A percentile compares a stretch with the other conserved stretches of the same genome.
phyloP scores from a whole-genome alignment of 2,888 invertebrate species.

The Xanthia togata region DNA sequence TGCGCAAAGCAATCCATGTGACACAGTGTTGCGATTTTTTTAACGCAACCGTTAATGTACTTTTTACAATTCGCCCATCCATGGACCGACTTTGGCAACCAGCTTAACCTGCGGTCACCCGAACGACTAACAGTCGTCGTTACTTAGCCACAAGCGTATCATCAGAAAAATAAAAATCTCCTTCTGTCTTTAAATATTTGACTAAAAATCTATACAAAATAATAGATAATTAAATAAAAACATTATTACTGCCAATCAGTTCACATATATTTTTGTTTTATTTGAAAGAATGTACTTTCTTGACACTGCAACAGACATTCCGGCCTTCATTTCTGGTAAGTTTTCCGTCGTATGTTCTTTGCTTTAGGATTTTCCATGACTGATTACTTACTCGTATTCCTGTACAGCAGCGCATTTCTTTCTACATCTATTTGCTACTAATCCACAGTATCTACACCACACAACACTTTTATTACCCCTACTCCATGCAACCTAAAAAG shows the following conservation, averaged over 20 bases:
- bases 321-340: neutral
- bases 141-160: neutral
- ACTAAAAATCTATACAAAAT: neutral
- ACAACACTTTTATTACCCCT: conserved; percentile 13
- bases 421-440: neutral
- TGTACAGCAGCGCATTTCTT: neutral
- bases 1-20: neutral
- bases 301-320: neutral
- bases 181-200: neutral
- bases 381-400: neutral
- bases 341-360: neutral
- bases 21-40: neutral
- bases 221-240: neutral
- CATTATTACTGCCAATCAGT: neutral
- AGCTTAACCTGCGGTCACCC: neutral
- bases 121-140: neutral
- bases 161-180: neutral
- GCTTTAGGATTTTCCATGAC: neutral
- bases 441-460: neutral
- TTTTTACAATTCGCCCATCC: neutral
- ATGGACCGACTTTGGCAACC: neutral
- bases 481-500: neutral
- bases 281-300: neutral
- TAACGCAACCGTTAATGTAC: neutral
- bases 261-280: neutral